Base-by-base conservation (phyloP, 92 coral and sea anemone genomes). In the Actinernus sp. region DNA sequence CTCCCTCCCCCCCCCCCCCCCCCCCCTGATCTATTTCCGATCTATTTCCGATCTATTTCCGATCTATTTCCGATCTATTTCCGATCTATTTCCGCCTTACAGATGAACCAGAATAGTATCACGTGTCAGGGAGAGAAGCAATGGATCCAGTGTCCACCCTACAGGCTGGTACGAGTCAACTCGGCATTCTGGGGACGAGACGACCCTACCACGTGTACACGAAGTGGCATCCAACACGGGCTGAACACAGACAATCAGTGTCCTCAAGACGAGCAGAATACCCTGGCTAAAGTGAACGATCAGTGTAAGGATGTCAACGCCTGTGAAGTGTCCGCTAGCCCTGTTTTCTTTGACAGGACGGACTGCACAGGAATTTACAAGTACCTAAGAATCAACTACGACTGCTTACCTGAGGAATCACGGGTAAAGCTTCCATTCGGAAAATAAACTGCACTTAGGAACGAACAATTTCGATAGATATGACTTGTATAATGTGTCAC, bases 111-210 rank as follows among this genome's bases (percentile, higher is more conserved):
- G 29, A 76, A 78, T 39, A 86, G 85, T 13, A 86, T 90, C 57
- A 83, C 97, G n/a, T 90, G 97, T 27, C 82, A 90, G 26, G 97
- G 97, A 0, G 97, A 90, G 31, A 90, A 86, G 71, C 77, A 90
- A 44, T 90, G 97, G 97, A 71, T 90, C 59, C 92, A 90, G 55
- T 90, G 97, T 12, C 97, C 97, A 28, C 81, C 76, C 3, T 90
- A 90, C 58, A 74, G 75, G 29, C 88, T 86, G 49, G 76, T 90
- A 74, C 80, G 81, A 51, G 75, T 90, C 60, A 73, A 81, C 38
- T 62, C 82, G 29, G 92, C 97, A 6, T 90, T 63, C 89, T 90
- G 97, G 97, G 97, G 97, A 3, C 92, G 97, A 14, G 97, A 90
- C 63, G 97, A 90, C 65, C 59, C 68, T 20, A 78, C 60, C 7